Evolutionary conservation across 1,140 invertebrate species (phyloP), one percentile per base, ranked within the genome.

Genomic region (Cataglyphis hispanica): DNA sequence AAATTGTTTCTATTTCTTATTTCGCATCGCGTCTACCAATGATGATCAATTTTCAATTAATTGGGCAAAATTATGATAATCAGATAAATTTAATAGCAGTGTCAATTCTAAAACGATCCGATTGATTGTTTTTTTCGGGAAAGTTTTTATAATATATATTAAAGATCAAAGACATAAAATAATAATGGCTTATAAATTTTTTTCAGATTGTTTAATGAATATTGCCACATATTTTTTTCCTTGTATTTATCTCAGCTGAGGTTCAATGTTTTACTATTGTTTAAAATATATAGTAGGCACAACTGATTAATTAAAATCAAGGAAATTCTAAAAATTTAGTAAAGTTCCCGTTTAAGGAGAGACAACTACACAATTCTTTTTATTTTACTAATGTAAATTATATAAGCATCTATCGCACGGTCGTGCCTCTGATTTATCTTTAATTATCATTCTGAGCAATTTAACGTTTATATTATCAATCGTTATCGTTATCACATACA

Each of bases 201-300:
- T 91, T 94, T 92, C 92, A 93, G 92, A 93, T 92, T 53, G 70
- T 89, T 69, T 43, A 43, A 91, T 92, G 92, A 94, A 93, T 50
- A 50, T 94, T 93, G 95, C 95, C 95, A 94, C 86, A 13, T 84
- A 85, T 63, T 22, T 27, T 25, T 50, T 78, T 31, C 31, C 8
- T 40, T 40, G 19, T 72, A 31, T 58, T 46, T 69, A 50, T 56
- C n/a, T n/a, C 22, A 40, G 11, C 34, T n/a, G 10, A 63, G 22
- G 27, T n/a, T 11, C 4, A 78, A 37, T 63, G 27, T 46, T 34
- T 67, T 3, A 4, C 10, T 19, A 19, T 69, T 63, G 10, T 43
- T 80, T 56, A 43, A 78, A 78, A 58, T 53, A 34, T 1, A 19
- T 19, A 10, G 10, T 78, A 10, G 50, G 19, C 27, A 78, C 19